phyloP scores from a whole-genome alignment of 30 jellyfish, hydroid and myxozoan genomes.

The Hydractinia symbiolongicarpus region DNA sequence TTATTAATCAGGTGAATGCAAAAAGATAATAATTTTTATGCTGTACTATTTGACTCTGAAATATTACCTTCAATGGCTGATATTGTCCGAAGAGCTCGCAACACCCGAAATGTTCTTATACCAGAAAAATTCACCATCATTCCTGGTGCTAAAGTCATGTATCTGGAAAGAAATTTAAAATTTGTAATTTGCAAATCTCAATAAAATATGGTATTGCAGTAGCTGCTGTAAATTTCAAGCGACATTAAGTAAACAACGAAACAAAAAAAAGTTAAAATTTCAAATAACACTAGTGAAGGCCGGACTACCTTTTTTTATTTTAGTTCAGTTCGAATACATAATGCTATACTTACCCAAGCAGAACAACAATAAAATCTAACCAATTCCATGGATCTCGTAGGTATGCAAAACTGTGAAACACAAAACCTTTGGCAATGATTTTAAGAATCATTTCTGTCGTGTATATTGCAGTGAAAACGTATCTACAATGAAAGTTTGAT shows the following conservation, averaged over 20 bases:
- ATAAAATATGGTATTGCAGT: not conserved
- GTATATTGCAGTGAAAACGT: slow-evolving; percentile 81
- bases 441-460: slow-evolving; percentile 80
- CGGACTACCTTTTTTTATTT: too few species aligned
- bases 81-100: slow-evolving; percentile 83
- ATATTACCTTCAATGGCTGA: slow-evolving; percentile 88
- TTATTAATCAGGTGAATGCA: too few species aligned
- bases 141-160: slow-evolving; percentile 70
- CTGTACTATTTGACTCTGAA: not conserved
- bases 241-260: not conserved
- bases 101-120: slow-evolving; percentile 86
- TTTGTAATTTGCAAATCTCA: not conserved
- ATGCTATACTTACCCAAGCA: slow-evolving; percentile 64
- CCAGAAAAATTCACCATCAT: slow-evolving; percentile 73
- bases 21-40: too few species aligned
- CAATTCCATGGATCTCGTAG: slow-evolving; percentile 93
- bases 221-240: not conserved
- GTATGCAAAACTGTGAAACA: slow-evolving; percentile 79
- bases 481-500: slow-evolving; percentile 31
- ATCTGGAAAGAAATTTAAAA: slow-evolving; percentile 32
- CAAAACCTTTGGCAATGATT: slow-evolving; percentile 80
- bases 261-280: not conserved
- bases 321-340: not conserved
- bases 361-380: slow-evolving; percentile 86
- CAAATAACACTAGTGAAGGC: not conserved